A percentile compares a stretch with the other conserved stretches of the same genome.
Conservation (phyloP, 2,113 vertebrate species). For the Procavia capensis region DNA sequence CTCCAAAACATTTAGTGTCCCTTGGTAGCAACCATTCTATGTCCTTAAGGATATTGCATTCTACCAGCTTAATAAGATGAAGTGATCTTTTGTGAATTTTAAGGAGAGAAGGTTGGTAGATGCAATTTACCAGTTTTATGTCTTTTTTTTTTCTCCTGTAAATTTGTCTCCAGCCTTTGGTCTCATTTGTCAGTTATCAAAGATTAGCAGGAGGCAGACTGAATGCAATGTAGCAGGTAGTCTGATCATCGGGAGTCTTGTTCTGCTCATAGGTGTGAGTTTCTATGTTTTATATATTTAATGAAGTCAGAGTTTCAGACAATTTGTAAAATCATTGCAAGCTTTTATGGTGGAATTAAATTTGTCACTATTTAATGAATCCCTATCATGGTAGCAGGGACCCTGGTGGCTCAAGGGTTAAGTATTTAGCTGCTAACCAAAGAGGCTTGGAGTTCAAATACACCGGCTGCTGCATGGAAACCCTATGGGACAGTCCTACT, state of each 20-base stretch:
- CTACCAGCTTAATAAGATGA: background rate
- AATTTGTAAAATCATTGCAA: background rate
- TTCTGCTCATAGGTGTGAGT: background rate
- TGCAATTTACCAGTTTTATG: background rate
- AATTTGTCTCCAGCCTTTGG: background rate
- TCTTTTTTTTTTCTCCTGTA: slow-evolving; percentile 34
- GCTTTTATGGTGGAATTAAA: background rate
- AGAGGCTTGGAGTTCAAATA: too few species aligned
- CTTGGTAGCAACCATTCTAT: too few species aligned
- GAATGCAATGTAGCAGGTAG: background rate
- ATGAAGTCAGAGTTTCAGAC: background rate
- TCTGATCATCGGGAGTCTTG: background rate
- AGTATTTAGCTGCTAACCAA: too few species aligned
- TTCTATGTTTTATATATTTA: background rate
- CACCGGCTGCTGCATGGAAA: too few species aligned
- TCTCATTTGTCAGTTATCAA: background rate
- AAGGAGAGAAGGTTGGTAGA: background rate
- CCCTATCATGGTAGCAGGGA: too few species aligned
- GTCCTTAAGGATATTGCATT: background rate
- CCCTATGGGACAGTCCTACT: too few species aligned
- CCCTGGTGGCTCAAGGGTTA: too few species aligned
- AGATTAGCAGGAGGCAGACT: background rate
- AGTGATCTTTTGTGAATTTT: background rate
- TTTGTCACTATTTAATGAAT: too few species aligned
- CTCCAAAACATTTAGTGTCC: too few species aligned